These are phyloP conservation scores for Eulemur albifrons DNA, from an alignment of 2,797 vertebrate genomes.

Conservation along the genomic window DNA sequence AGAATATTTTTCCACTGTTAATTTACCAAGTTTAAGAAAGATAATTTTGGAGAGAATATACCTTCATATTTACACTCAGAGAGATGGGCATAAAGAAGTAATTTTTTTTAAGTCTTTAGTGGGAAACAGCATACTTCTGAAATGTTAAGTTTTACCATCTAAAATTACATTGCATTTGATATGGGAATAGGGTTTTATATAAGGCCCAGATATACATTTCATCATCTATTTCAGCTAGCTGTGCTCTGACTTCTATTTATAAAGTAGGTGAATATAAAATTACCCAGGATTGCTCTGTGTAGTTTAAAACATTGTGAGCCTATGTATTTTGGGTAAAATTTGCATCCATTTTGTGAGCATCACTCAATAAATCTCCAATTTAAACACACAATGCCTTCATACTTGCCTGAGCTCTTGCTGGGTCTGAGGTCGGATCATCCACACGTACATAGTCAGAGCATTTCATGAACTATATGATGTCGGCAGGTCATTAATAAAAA, in stretches of 20 bases:
- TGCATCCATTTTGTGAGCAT: slow-evolving; percentile 71
- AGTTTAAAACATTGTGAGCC: slow-evolving; percentile 41
- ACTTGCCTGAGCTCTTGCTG: slow-evolving; percentile 75
- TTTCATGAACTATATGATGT: slow-evolving; percentile 81
- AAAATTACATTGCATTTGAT: background rate
- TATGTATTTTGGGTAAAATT: slow-evolving; percentile 74
- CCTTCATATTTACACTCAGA: slow-evolving; percentile 7
- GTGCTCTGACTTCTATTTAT: background rate
- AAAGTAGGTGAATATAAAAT: slow-evolving; percentile 36
- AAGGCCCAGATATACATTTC: background rate
- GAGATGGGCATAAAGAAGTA: background rate
- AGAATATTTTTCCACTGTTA: background rate
- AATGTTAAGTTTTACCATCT: background rate
- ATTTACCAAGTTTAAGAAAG: background rate
- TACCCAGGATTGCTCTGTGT: background rate
- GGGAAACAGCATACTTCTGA: slow-evolving; percentile 15
- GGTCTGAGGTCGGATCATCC: slow-evolving; percentile 83
- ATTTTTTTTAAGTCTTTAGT: background rate
- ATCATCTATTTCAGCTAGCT: background rate
- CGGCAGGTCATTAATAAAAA: slow-evolving; percentile 86
- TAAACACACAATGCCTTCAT: slow-evolving; percentile 79
- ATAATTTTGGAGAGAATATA: background rate
- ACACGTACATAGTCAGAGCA: slow-evolving; percentile 80
- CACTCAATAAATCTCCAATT: slow-evolving; percentile 78
- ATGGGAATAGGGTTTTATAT: background rate